phyloP scores from a whole-genome alignment of 2,113 vertebrate genomes.

The Bombycilla garrulus region DNA sequence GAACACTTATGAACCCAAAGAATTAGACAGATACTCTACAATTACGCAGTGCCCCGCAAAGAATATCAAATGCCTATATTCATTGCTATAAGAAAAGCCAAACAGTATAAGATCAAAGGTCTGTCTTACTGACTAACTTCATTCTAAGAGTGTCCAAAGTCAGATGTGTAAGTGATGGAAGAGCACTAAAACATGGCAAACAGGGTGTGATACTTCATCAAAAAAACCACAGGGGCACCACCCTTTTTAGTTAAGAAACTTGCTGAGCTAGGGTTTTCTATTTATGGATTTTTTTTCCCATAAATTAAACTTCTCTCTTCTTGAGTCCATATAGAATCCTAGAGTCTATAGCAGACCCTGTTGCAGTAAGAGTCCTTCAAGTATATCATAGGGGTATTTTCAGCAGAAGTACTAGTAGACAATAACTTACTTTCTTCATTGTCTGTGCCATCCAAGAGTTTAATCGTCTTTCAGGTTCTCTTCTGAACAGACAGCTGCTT shows the following conservation, averaged over 20 bases:
- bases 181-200: background rate
- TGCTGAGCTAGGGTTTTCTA: background rate
- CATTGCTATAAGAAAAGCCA: background rate
- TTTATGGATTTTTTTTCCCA: background rate
- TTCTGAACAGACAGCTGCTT: background rate
- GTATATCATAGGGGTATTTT: fast-evolving
- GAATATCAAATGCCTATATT: background rate
- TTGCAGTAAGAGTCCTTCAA: background rate
- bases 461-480: background rate
- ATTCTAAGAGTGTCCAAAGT: background rate
- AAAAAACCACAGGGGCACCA: background rate
- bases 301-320: background rate
- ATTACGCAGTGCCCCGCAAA: background rate
- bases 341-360: background rate
- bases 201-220: fast-evolving
- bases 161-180: background rate
- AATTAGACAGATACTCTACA: fast-evolving
- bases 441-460: background rate
- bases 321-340: background rate
- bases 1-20: background rate
- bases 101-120: background rate
- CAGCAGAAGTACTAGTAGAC: background rate
- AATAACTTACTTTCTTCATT: background rate
- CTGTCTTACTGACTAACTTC: background rate
- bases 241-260: background rate